Evolutionary conservation across 2,888 invertebrate genomes (phyloP).

Genomic region (Allophyes oxyacanthae): DNA sequence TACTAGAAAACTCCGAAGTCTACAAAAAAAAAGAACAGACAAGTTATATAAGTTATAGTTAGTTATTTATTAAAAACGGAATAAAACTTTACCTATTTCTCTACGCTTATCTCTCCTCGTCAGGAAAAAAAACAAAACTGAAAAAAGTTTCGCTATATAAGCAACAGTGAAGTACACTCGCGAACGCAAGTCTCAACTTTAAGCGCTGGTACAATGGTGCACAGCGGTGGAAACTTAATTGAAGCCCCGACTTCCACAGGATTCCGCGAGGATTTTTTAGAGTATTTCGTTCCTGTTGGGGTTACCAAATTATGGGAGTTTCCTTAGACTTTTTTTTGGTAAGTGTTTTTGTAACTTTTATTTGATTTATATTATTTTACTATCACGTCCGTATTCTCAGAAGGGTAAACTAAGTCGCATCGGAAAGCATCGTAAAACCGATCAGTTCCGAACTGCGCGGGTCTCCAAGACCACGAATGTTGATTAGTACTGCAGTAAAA

Average conservation of each 20-base stretch:
- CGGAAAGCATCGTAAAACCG: too few relatives aligned
- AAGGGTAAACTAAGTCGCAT: too few relatives aligned
- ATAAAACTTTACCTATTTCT: conserved; percentile 34
- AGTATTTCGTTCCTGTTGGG: conserved; percentile 32
- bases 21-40: conserved; percentile 7
- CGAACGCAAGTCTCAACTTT: conserved; percentile 55
- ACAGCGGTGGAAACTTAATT: conserved; percentile 58
- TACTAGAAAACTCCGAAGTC: background rate
- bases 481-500: too few relatives aligned
- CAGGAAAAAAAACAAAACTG: conserved; percentile 24
- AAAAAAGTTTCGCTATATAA: conserved; percentile 46
- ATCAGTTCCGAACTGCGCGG: too few relatives aligned
- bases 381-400: too few relatives aligned
- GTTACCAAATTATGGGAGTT: conserved; percentile 5
- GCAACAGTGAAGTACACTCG: conserved; percentile 54
- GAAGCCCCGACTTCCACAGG: conserved; percentile 49
- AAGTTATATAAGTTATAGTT: background rate
- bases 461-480: too few relatives aligned
- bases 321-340: conserved; percentile 19
- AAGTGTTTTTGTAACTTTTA: background rate
- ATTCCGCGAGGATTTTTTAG: conserved; percentile 46
- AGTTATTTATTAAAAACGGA: conserved; percentile 34
- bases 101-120: conserved; percentile 39
- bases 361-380: background rate
- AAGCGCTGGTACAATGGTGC: conserved; percentile 58